These are phyloP conservation scores for Papilio demoleus DNA, from an alignment of 2,888 invertebrate genomes.

Conservation along the genomic window DNA sequence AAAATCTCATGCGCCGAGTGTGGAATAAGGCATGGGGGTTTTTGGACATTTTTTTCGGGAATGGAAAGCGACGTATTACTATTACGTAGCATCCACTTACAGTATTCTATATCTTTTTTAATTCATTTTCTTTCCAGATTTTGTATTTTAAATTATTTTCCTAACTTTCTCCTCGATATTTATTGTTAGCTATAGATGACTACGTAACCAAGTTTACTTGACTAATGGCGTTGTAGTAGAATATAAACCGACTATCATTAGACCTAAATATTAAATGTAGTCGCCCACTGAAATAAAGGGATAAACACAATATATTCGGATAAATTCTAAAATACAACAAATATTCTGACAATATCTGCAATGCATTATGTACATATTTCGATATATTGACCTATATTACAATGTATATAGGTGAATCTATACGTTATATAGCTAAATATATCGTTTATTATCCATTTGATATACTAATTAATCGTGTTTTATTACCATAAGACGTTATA, in stretches of 20 bases:
- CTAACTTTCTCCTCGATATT: neutral
- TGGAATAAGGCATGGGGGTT: too few species aligned
- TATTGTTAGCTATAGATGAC: neutral
- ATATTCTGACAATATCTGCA: constrained; percentile 15
- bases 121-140: too few species aligned
- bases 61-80: too few species aligned
- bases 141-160: neutral
- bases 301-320: neutral
- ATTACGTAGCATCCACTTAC: too few species aligned
- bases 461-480: neutral
- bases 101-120: too few species aligned
- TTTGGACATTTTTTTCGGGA: too few species aligned
- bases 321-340: constrained; percentile 4
- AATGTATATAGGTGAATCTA: neutral
- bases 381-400: neutral
- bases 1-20: too few species aligned
- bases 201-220: neutral
- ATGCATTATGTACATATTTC: neutral
- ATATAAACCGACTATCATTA: constrained; percentile 1
- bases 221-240: neutral
- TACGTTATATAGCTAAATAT: neutral
- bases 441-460: neutral
- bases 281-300: neutral
- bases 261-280: constrained; percentile 10
- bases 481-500: neutral